Conservation (phyloP, 2,113 vertebrate genomes). For the Leiothrix lutea region DNA sequence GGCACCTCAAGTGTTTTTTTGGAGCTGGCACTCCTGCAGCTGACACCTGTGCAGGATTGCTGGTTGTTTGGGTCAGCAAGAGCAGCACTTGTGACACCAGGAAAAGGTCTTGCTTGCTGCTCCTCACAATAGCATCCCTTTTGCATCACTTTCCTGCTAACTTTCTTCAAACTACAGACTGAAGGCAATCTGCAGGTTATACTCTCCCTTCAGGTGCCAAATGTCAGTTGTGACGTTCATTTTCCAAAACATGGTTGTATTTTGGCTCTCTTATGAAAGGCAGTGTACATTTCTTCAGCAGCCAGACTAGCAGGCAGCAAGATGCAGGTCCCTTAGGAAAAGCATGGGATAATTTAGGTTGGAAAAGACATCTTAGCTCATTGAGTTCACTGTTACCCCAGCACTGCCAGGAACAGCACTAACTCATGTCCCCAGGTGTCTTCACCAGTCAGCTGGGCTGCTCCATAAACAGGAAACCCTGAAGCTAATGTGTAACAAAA, state of each 20-base stretch:
- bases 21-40: neutral
- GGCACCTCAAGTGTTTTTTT: neutral
- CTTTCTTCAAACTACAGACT: neutral
- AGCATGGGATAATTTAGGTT: neutral
- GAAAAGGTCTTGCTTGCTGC: neutral
- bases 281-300: neutral
- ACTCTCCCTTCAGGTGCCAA: neutral
- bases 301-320: neutral
- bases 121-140: neutral
- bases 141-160: neutral
- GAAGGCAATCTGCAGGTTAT: neutral
- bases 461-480: neutral
- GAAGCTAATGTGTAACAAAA: neutral
- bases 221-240: neutral
- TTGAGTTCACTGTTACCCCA: neutral
- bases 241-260: neutral
- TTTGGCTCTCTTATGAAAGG: neutral
- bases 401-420: neutral
- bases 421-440: neutral
- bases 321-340: neutral
- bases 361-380: neutral
- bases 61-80: neutral
- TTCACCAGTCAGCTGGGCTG: neutral
- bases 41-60: neutral
- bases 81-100: fast-evolving